Conservation (phyloP, 2,797 vertebrate species). For the Phrynocephalus guinanensis region DNA sequence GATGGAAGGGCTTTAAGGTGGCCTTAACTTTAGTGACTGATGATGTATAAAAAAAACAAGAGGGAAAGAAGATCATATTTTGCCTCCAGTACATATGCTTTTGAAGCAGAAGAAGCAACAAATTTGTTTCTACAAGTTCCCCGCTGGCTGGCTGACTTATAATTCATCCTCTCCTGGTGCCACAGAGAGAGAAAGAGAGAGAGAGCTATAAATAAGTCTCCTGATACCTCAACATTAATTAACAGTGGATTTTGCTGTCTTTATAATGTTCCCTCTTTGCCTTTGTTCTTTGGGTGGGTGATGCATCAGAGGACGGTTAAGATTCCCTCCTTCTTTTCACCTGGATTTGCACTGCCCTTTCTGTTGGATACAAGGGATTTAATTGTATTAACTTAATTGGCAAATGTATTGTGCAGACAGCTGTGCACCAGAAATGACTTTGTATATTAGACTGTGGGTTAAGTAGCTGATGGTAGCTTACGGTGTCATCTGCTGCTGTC, state of each 20-base stretch:
- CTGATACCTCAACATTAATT: neutral
- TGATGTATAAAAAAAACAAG: slow-evolving; percentile 1
- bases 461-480: slow-evolving; percentile 37
- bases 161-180: slow-evolving; percentile 30
- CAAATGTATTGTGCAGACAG: slow-evolving; percentile 62
- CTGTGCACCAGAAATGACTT: slow-evolving; percentile 51
- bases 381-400: slow-evolving; percentile 68
- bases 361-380: slow-evolving; percentile 62
- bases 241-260: slow-evolving; percentile 34
- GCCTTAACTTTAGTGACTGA: neutral
- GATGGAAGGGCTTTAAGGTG: neutral
- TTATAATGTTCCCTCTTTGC: slow-evolving; percentile 2
- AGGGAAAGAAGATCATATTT: neutral
- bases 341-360: slow-evolving; percentile 70
- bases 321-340: slow-evolving; percentile 52
- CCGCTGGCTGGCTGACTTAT: neutral
- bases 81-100: neutral
- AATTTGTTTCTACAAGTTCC: neutral
- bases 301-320: slow-evolving; percentile 34
- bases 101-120: neutral
- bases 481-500: slow-evolving; percentile 13
- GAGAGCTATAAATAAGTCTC: slow-evolving; percentile 21
- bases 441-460: accelerated
- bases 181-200: slow-evolving; percentile 1
- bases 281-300: slow-evolving; percentile 48